Base-by-base conservation (phyloP, 2,888 invertebrate genomes). In the Epinotia demarniana region DNA sequence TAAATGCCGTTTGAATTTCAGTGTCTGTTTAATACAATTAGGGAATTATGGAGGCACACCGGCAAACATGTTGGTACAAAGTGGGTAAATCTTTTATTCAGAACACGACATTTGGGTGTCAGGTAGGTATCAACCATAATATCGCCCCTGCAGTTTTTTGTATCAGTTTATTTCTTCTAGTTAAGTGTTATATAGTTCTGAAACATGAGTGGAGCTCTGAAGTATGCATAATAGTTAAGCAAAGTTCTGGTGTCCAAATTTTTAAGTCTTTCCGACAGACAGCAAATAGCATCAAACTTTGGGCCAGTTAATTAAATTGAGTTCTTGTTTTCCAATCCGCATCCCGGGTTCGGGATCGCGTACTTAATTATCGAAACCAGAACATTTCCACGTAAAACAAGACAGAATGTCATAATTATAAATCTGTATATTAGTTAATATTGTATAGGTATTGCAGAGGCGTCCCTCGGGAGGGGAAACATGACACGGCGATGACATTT, bases 401-500 rank as follows among this genome's bases (percentile, higher is more conserved):
- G 33, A 27, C 33, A 70, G 57, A 64, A 75, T 60, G 43, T 61
- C 33, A 53, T 70, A 71, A 75, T 75, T 75, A 66, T 61, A 71
- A 71, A 27, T 66, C 23, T 13, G 70, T 64, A 60, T 60, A 66
- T 75, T 71, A 53, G 74, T 75, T 70, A 71, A 66, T 71, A 71
- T 75, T 66, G 75, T 70, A 66, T 64, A 58, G 67, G 57, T 58
- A 33, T 58, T 49, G 49, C 61, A 27, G 57, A 66, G 27, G n/a
- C 13, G 69, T 64, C 58, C 70, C 75, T 43, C 12, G 60, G 49
- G 75, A 53, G 64, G 62, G 57, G 81, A 89, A 71, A 87, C 85
- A 84, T 85, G 89, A 88, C 89, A 89, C 85, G 84, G 81, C 80
- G 82, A 81, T 86, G 87, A 88, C 89, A 86, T 89, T 91, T 90